Evolutionary conservation across 2,888 invertebrate genomes (phyloP).

Genomic region (Heteromurus nitidus): DNA sequence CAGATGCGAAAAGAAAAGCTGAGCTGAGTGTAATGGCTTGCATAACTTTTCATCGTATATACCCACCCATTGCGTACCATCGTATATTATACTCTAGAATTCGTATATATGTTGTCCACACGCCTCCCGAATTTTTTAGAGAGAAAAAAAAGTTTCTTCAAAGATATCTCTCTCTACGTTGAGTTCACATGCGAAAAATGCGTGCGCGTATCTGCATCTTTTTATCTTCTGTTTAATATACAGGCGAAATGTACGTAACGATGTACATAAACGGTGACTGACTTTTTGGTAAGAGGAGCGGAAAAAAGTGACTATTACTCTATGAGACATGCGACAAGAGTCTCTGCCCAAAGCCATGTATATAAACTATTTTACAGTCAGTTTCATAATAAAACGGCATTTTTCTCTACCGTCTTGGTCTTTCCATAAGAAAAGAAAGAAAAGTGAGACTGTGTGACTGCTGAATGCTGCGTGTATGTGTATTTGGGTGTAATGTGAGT

Average conservation of each 20-base stretch:
- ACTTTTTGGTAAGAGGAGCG: background rate
- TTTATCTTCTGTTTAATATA: no score
- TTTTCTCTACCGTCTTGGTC: no score
- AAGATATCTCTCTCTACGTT: no score
- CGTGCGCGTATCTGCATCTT: slow-evolving; percentile 13
- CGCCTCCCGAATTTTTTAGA: no score
- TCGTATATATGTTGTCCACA: no score
- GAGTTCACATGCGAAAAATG: slow-evolving; percentile 35
- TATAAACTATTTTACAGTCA: slow-evolving; percentile 23
- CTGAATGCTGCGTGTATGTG: no score
- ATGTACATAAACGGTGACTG: no score
- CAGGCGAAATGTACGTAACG: no score
- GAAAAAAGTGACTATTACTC: slow-evolving; percentile 29
- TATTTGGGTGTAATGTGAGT: no score
- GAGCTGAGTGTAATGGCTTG: slow-evolving; percentile 32
- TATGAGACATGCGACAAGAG: slow-evolving; percentile 52
- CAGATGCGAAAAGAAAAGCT: background rate
- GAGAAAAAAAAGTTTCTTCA: no score
- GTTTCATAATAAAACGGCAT: slow-evolving; percentile 7
- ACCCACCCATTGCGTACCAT: slow-evolving; percentile 33
- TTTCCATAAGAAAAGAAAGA: background rate
- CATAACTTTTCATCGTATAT: slow-evolving; percentile 20
- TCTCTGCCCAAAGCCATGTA: background rate
- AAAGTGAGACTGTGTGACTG: no score
- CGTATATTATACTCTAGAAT: no score